Evolutionary conservation across 2,888 invertebrate genomes (phyloP).

Genomic region (Xestia xanthographa): DNA sequence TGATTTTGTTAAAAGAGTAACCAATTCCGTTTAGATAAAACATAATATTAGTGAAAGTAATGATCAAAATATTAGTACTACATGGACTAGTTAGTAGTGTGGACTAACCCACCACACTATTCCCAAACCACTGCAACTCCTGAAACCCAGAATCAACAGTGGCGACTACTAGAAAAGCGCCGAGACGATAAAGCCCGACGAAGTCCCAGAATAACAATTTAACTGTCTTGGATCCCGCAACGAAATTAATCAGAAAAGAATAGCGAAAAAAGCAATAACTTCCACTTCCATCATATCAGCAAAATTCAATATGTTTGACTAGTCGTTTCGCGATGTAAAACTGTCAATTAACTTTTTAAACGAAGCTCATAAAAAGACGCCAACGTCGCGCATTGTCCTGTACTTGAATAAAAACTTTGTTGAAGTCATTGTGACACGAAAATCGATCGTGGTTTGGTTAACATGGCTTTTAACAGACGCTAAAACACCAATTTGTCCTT

Average conservation of each 20-base stretch:
- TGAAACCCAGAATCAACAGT: not conserved
- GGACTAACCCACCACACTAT: not conserved
- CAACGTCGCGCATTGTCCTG: constrained; percentile 20
- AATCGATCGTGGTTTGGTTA: not conserved
- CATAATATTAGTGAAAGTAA: not conserved
- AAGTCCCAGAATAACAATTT: not conserved
- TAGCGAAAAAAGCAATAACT: not conserved
- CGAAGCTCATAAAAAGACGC: constrained; percentile 21
- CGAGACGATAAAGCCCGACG: not conserved
- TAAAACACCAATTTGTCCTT: not conserved
- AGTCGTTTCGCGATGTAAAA: not conserved
- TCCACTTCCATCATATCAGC: no score
- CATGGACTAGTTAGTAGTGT: not conserved
- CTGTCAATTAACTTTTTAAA: constrained; percentile 7
- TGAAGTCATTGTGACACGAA: not conserved
- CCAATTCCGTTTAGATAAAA: not conserved
- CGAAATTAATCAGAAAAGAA: not conserved
- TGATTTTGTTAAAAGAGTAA: not conserved
- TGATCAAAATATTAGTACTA: not conserved
- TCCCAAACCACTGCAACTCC: not conserved
- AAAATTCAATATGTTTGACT: no score
- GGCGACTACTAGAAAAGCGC: no score
- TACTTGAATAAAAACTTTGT: constrained; percentile 21
- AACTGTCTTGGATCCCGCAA: not conserved
- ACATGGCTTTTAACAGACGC: no score